phyloP scores from a whole-genome alignment of 23 tunicate genomes.

The Oikopleura albicans region DNA sequence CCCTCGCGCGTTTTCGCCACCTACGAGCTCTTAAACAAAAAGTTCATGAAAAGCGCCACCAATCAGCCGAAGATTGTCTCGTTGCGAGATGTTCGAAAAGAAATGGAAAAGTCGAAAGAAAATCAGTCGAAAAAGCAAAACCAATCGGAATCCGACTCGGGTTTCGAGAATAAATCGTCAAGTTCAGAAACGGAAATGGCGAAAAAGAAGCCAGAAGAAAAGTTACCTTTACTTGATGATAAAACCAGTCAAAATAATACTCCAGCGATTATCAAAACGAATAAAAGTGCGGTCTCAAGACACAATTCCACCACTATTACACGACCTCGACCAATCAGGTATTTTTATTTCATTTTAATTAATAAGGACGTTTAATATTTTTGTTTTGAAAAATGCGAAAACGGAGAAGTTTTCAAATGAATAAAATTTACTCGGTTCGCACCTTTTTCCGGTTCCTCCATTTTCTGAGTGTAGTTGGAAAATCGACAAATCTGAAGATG shows the following conservation, averaged over 20 bases:
- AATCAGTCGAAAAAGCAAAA: background rate
- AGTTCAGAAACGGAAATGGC: background rate
- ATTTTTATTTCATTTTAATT: no score
- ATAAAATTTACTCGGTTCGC: no score
- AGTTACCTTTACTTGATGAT: background rate
- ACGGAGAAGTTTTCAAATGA: no score
- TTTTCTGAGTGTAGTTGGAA: no score
- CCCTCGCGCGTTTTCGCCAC: constrained; percentile 70
- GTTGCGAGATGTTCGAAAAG: background rate
- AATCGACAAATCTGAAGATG: no score
- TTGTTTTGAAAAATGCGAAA: no score
- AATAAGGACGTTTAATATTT: no score
- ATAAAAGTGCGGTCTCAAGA: background rate
- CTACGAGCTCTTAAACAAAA: constrained; percentile 38
- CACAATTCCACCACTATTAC: background rate
- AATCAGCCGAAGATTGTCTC: background rate
- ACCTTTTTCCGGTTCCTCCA: no score
- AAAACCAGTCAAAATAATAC: background rate
- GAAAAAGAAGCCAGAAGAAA: background rate
- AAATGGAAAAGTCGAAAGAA: background rate
- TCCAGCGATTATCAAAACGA: background rate
- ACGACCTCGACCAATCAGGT: background rate
- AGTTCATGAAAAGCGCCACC: background rate
- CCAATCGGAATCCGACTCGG: background rate
- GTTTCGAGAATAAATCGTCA: constrained; percentile 1